Evolutionary conservation across 2,888 invertebrate genomes (phyloP).

Genomic region (Drosophila borborema): DNA sequence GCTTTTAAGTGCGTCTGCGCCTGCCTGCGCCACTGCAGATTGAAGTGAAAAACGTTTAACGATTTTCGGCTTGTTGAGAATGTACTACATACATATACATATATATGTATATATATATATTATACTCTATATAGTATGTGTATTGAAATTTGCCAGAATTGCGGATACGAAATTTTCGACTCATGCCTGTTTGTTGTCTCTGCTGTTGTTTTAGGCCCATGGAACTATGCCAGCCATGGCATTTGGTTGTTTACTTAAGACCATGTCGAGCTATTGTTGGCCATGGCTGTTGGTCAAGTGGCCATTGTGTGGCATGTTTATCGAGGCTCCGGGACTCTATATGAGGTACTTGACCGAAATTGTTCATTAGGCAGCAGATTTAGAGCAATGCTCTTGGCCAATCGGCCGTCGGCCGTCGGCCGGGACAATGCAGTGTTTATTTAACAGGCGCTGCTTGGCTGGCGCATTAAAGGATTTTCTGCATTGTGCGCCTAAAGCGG

Average conservation of each 20-base stretch:
- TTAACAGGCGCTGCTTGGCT: constrained; percentile 27
- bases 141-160: constrained; percentile 44
- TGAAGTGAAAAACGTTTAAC: constrained; percentile 44
- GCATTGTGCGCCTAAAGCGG: constrained; percentile 34
- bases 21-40: constrained; percentile 33
- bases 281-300: constrained; percentile 25
- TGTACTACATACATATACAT: background rate
- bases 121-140: background rate
- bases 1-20: constrained; percentile 76
- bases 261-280: constrained; percentile 15
- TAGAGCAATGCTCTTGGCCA: constrained; percentile 48
- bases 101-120: background rate
- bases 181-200: constrained; percentile 1
- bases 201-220: constrained; percentile 34
- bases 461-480: constrained; percentile 66
- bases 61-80: constrained; percentile 33
- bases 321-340: background rate
- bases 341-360: constrained; percentile 21
- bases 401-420: background rate
- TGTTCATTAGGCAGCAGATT: constrained; percentile 61
- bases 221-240: constrained; percentile 18
- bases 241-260: constrained; percentile 46
- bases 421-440: constrained; percentile 31
- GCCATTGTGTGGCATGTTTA: constrained; percentile 10
- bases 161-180: background rate